Evolutionary conservation across 2,888 invertebrate genomes (phyloP).

Genomic region (Lithophane semibrunnea): DNA sequence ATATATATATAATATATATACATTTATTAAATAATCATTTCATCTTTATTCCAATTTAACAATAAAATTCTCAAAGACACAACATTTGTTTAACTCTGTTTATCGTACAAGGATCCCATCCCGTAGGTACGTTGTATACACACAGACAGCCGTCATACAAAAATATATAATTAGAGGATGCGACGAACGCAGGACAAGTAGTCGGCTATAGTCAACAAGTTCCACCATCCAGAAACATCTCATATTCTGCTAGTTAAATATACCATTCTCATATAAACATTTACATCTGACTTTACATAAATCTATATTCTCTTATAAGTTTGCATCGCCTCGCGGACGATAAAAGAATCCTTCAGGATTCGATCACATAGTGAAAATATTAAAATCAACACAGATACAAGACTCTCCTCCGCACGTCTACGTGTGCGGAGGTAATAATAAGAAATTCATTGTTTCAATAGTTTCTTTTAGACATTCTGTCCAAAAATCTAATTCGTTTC

Average conservation of each 20-base stretch:
- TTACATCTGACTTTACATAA: slow-evolving; percentile 59
- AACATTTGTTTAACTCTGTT: slow-evolving; percentile 89
- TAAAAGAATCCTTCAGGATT: slow-evolving; percentile 43
- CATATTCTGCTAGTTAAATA: slow-evolving; percentile 64
- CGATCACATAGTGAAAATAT: slow-evolving; percentile 61
- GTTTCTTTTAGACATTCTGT: slow-evolving; percentile 44
- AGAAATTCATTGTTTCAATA: slow-evolving; percentile 65
- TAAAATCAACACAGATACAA: slow-evolving; percentile 61
- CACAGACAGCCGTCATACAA: slow-evolving; percentile 75
- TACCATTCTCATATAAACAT: slow-evolving; percentile 64
- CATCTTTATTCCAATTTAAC: slow-evolving; percentile 90
- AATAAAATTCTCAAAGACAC: slow-evolving; percentile 91
- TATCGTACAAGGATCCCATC: slow-evolving; percentile 86
- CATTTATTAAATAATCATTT: slow-evolving; percentile 90
- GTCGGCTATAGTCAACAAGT: slow-evolving; percentile 62
- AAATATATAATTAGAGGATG: slow-evolving; percentile 74
- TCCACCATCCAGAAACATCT: slow-evolving; percentile 49
- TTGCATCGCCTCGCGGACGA: slow-evolving; percentile 51
- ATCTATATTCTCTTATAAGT: slow-evolving; percentile 54
- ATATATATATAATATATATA: slow-evolving; percentile 89
- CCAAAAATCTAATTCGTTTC: slow-evolving; percentile 68
- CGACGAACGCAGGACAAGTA: slow-evolving; percentile 62
- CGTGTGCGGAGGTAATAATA: slow-evolving; percentile 47
- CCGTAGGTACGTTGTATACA: slow-evolving; percentile 74
- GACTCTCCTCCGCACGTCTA: slow-evolving; percentile 48